Evolutionary conservation across 2,888 invertebrate genomes (phyloP), one percentile per base, ranked within the genome.

Genomic region (Cancer borealis): DNA sequence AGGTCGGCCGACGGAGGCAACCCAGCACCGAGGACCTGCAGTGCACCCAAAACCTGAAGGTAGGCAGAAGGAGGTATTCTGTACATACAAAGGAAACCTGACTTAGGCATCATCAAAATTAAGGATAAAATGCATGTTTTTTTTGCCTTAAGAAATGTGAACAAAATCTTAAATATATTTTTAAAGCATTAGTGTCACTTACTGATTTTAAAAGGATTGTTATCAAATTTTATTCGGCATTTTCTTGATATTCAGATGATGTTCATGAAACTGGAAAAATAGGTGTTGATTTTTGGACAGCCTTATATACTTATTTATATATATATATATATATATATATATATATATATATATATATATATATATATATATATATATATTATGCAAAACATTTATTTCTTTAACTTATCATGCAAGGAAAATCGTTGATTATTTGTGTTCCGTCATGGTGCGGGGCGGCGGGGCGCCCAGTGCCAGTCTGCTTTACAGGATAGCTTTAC

Each of bases 31-130:
- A 96, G 87, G 96, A 96, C 73, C 96, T 96, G 45, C 96, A 96
- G 93, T 96, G 96, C 93, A 96, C 96, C n/a, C 95, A 96, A n/a
- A 96, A 96, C n/a, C 96, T 96, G 49, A 96, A 96, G 96, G 96
- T 96, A 95, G 92, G 95, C 95, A 79, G n/a, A 39, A 2, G 39
- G n/a, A 39, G 39, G 39, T 2, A 2, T 39, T 39, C 39, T 39
- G 39, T 39, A 66, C n/a, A n/a, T 66, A 66, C 8, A 66, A 54
- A 17, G 3, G 17, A 17, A 54, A 14, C 3, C 3, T 54, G 14
- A 12, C 54, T 54, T 73, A 1, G 73, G 5, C n/a, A 21, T 21
- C 1, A 4, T 73, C 0, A 26, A 6, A 26, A 73, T 8, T 8
- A 8, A 0, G 21, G n/a, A n/a, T 4, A n/a, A 26, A n/a, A 6